These are phyloP conservation scores for Passer domesticus DNA, from an alignment of 2,113 vertebrate species.

Conservation along the genomic window DNA sequence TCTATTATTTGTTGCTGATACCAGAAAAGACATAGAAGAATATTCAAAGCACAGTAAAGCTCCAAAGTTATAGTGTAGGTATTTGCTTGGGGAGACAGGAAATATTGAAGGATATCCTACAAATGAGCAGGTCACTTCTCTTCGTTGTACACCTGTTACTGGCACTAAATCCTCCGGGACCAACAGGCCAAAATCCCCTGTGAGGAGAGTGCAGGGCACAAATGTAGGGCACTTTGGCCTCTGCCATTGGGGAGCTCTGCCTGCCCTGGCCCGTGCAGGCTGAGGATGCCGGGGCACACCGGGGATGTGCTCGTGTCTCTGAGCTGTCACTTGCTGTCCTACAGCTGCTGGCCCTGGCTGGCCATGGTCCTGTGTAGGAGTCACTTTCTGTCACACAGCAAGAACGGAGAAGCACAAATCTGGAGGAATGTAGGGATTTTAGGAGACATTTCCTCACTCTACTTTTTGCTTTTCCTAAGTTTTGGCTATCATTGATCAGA, in stretches of 20 bases:
- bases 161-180: neutral
- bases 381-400: neutral
- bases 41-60: neutral
- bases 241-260: neutral
- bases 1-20: neutral
- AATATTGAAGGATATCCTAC: neutral
- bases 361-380: rapidly evolving
- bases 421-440: neutral
- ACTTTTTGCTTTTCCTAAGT: neutral
- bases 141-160: neutral
- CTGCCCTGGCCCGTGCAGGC: neutral
- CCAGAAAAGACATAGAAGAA: neutral
- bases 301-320: rapidly evolving
- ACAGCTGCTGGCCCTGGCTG: neutral
- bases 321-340: neutral
- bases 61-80: neutral
- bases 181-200: neutral
- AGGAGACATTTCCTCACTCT: neutral
- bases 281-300: neutral
- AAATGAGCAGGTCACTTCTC: neutral
- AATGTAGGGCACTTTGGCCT: neutral
- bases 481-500: neutral
- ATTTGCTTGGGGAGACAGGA: neutral
- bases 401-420: neutral
- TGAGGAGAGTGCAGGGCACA: neutral